Evolutionary conservation across 2,888 invertebrate genomes (phyloP), one percentile per base, ranked within the genome.

Genomic region (Ectemnius continuus): DNA sequence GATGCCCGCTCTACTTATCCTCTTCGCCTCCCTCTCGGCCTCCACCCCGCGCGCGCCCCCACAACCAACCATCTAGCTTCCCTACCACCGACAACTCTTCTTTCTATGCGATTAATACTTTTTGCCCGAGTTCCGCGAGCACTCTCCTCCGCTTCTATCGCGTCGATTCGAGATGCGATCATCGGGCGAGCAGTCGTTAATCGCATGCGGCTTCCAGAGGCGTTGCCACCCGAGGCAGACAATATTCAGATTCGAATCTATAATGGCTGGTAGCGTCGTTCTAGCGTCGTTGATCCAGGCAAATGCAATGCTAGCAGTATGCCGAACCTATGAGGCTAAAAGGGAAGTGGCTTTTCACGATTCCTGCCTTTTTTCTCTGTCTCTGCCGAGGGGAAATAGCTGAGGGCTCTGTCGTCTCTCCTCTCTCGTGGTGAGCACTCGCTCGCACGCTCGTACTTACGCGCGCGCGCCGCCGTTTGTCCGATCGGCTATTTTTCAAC

Each of bases 401-500:
- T 36, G 36, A 36, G 6, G 36, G 36, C 36, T 8, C 36, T 28
- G 45, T 20, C 59, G 14, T 18, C 26, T 45, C 48, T 11, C 61
- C 45, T 46, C 46, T 28, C 26, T 16, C 59, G 62, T 46, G 48
- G 65, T 61, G 67, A 70, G 73, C 68, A 71, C 65, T 64, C 78
- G 64, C 79, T 75, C 23, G 2, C 74, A 62, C 78, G 66, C 79
- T 45, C 65, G 67, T 46, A 28, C 68, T 68, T 75, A 63, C 66
- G 45, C 65, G 73, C 58, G 46, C 67, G 67, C 74, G 62, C 66
- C 47, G 36, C 4, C 69, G 76, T 66, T 67, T 80, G 78, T 76
- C 67, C 85, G 82, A 84, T 81, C 85, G 84, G 82, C 89, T 89
- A 89, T 89, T 89, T 88, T 89, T 87, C 87, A 88, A 82, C 86